Conservation (phyloP, 2,888 invertebrate genomes). For the Nomada ferruginata region DNA sequence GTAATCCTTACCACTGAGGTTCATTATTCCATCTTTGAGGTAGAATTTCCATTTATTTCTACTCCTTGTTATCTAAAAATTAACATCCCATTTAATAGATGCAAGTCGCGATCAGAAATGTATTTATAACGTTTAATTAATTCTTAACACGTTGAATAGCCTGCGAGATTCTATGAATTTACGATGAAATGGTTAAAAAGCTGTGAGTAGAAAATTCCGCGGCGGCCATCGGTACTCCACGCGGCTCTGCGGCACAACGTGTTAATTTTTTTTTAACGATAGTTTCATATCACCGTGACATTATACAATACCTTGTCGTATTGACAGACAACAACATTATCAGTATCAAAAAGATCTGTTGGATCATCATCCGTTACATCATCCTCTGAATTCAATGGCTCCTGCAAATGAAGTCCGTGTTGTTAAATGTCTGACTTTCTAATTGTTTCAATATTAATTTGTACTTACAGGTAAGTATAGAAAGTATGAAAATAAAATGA, state of each 20-base stretch:
- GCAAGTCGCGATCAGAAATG: no score
- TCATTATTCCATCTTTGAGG: slow-evolving; percentile 99
- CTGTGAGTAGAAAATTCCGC: no score
- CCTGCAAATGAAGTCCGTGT: slow-evolving; percentile 85
- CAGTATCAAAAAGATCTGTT: slow-evolving; percentile 98
- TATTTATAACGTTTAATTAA: background rate
- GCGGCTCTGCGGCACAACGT: no score
- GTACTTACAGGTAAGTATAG: background rate
- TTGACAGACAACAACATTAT: slow-evolving; percentile 99
- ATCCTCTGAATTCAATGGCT: slow-evolving; percentile 98
- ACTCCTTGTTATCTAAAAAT: slow-evolving; percentile 95
- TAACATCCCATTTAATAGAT: background rate
- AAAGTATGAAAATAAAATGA: slow-evolving; percentile 16
- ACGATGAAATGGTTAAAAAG: no score
- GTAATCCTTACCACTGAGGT: slow-evolving; percentile 98
- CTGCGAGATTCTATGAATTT: no score
- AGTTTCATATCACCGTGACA: background rate
- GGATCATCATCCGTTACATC: slow-evolving; percentile 99
- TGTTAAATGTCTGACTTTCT: background rate
- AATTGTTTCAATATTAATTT: background rate
- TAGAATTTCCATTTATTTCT: slow-evolving; percentile 99
- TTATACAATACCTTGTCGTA: slow-evolving; percentile 94
- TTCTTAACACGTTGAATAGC: no score
- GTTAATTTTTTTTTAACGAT: background rate
- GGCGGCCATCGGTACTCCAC: no score